Conservation (phyloP, 2,797 vertebrate species). For the Cryptoblepharus egeriae region DNA sequence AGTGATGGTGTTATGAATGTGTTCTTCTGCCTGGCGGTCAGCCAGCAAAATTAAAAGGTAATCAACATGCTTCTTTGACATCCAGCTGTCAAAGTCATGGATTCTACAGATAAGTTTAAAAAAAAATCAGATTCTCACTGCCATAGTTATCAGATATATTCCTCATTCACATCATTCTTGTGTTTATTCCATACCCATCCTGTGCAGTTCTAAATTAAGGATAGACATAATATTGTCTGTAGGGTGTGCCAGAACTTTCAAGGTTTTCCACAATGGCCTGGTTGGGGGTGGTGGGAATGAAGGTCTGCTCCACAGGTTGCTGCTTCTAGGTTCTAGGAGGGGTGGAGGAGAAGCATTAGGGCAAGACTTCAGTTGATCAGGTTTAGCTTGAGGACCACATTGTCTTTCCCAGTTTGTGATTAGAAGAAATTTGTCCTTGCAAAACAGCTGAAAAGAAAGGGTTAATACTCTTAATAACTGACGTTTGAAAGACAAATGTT, state of each 20-base stretch:
- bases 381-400: background rate
- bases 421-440: slow-evolving; percentile 46
- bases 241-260: background rate
- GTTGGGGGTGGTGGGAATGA: too few relatives aligned
- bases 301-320: background rate
- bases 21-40: slow-evolving; percentile 64
- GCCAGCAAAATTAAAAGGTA: slow-evolving; percentile 73
- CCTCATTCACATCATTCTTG: slow-evolving; percentile 33
- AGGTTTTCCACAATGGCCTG: background rate
- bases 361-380: background rate
- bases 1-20: slow-evolving; percentile 63
- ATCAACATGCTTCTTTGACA: slow-evolving; percentile 63
- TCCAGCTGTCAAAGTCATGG: slow-evolving; percentile 63
- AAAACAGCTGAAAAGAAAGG: slow-evolving; percentile 70
- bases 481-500: slow-evolving; percentile 80
- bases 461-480: slow-evolving; percentile 60
- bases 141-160: slow-evolving; percentile 43
- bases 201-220: background rate
- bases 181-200: slow-evolving; percentile 38
- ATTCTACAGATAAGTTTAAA: slow-evolving; percentile 53
- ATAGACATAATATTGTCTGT: background rate
- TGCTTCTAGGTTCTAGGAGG: background rate
- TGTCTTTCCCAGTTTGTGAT: slow-evolving; percentile 38
- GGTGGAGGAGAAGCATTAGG: background rate
- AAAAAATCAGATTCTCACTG: slow-evolving; percentile 59